Evolutionary conservation across 2,888 invertebrate species (phyloP), one percentile per base, ranked within the genome.

Genomic region (Nesidiocoris tenuis): DNA sequence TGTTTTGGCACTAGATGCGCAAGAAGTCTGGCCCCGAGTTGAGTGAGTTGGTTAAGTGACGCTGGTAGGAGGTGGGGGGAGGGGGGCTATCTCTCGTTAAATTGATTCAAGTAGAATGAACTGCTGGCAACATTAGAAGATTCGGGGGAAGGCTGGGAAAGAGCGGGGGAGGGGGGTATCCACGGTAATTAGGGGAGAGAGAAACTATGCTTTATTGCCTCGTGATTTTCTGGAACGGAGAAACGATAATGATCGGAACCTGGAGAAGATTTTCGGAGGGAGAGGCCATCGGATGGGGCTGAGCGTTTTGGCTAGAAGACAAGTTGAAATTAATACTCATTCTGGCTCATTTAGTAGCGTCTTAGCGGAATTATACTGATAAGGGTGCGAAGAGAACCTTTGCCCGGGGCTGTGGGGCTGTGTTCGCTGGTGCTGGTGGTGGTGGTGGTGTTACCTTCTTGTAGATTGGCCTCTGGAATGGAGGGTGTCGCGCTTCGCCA

Each of bases 281-380:
- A 39, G 24, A 22, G 56, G 71, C n/a, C n/a, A n/a, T n/a, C n/a
- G n/a, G n/a, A n/a, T n/a, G n/a, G n/a, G n/a, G n/a, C n/a, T n/a
- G 74, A 54, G 59, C 25, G 25, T 61, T 39, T 79, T 76, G 78
- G 77, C 78, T 70, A 61, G 57, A 66, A 64, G 76, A 71, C 76
- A 75, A 74, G 68, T 72, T 64, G 77, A 75, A 79, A 79, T 79
- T 79, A 78, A 78, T 79, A 78, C 77, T 79, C 79, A 77, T 79
- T 78, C 78, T 77, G 77, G 77, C 79, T 79, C 79, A 79, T 79
- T 79, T 79, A 79, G 77, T 75, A 65, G 76, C 76, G 74, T 78
- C 78, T 77, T 77, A 78, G 78, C 75, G 77, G 78, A 78, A 77
- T 78, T 78, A 76, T 74, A 57, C 57, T 74, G 78, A 78, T 78